phyloP scores from a whole-genome alignment of 2,797 vertebrate species.

The Syngnathus acus region DNA sequence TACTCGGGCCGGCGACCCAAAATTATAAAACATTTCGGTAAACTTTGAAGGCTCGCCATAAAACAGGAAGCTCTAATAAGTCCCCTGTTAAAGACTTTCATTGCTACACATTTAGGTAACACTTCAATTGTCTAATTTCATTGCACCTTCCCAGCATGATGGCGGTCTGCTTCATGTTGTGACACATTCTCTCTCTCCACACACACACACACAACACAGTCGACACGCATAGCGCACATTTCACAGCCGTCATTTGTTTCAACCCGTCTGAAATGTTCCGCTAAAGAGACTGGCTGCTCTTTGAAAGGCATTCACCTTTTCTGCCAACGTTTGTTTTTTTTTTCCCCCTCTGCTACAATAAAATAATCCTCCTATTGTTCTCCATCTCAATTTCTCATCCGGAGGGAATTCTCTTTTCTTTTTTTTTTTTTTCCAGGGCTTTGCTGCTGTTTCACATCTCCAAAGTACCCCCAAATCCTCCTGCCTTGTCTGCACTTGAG shows the following conservation, averaged over 20 bases:
- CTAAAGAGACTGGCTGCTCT: background rate
- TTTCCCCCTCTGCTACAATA: background rate
- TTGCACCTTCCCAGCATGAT: background rate
- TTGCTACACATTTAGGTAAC: background rate
- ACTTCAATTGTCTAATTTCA: background rate
- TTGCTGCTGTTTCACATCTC: background rate
- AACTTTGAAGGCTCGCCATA: background rate
- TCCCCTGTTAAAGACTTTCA: background rate
- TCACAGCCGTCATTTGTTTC: conserved; percentile 4
- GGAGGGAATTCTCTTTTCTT: background rate
- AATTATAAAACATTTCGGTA: background rate
- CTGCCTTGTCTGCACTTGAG: background rate
- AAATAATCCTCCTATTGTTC: conserved; percentile 4
- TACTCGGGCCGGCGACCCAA: background rate
- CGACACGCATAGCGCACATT: background rate
- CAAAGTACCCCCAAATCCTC: background rate
- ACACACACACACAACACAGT: background rate
- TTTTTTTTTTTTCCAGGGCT: background rate
- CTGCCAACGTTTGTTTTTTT: background rate
- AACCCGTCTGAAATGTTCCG: conserved; percentile 2
- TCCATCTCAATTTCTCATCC: background rate
- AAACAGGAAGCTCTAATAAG: background rate
- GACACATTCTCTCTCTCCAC: background rate
- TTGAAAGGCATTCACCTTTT: conserved; percentile 7
- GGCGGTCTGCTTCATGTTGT: background rate